Evolutionary conservation across 2,797 vertebrate genomes (phyloP), one percentile per base, ranked within the genome.

Genomic region (Periophthalmus magnuspinnatus): DNA sequence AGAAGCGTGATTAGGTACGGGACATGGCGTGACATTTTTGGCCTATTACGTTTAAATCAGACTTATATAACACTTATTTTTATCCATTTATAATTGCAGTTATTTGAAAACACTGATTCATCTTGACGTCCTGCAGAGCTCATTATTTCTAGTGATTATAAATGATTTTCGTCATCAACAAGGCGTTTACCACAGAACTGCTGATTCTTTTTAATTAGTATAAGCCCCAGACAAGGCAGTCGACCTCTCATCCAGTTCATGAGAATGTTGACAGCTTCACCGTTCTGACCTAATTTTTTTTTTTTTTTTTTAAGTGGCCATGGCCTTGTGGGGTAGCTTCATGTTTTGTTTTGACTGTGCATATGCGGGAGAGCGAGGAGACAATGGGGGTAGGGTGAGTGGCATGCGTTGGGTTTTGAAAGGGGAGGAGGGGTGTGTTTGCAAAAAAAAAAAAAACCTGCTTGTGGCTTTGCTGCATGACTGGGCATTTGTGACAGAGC

Each of bases 381-480:
- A 81, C 74, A 85, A 84, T 92, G 91, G 91, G 89, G 91, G 91
- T 65, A 86, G 92, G 91, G 91, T 89, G 88, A 83, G 84, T 81
- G 84, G 85, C 85, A 90, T 88, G 82, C 79, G 11, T 78, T 85
- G 79, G 84, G 85, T 79, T 90, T 88, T 84, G 77, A 74, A 82
- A 87, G 86, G 84, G 69, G 47, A 64, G 88, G 85, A 81, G 86
- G 88, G 87, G 81, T 84, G 84, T 91, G 66, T 81, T 81, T 80
- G 78, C 76, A 78, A 77, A 84, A 87, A 87, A 83, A 84, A 36
- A 38, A 45, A 45, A 45, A 45, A 45, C 28, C 47, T 81, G 90
- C 88, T 91, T 86, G 89, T 90, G 89, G 89, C 87, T 92, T 91
- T 92, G 81, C 90, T 92, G 93, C 91, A 91, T 93, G 92, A 93